A percentile compares a stretch with the other conserved stretches of the same genome.
Evolutionary conservation across 2,113 vertebrate species (phyloP).

Genomic region (Dipodomys spectabilis): DNA sequence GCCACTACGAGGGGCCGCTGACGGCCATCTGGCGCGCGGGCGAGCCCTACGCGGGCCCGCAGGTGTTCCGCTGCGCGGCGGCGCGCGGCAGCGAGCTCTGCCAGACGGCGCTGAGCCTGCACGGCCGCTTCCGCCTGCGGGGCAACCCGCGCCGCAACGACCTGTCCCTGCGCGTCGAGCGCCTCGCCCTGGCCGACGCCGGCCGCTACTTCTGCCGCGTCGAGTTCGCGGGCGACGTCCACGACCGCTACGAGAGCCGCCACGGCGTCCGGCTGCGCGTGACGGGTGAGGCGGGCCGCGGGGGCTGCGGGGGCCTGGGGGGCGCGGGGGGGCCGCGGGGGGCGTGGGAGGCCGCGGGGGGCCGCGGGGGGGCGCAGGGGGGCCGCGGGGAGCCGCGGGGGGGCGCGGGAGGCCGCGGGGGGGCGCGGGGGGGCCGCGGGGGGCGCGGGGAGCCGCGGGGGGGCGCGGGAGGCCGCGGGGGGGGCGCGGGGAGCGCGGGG

Average conservation of each 20-base stretch:
- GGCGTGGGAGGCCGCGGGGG: no score
- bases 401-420: no score
- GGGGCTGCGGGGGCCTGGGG: background rate
- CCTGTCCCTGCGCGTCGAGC: constrained; percentile 93
- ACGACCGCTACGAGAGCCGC: constrained; percentile 93
- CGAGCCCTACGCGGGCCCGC: constrained; percentile 85
- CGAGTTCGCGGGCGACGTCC: constrained; percentile 90
- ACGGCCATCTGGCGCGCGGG: constrained; percentile 92
- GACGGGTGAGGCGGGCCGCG: constrained; percentile 86
- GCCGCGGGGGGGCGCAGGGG: no score
- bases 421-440: rapidly evolving
- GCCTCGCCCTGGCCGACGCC: constrained; percentile 89
- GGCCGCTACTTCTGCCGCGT: constrained; percentile 94
- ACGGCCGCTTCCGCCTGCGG: constrained; percentile 92
- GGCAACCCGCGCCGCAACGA: constrained; percentile 95
- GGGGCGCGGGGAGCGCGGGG: rapidly evolving
- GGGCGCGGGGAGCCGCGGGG: background rate
- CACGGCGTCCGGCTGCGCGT: constrained; percentile 91
- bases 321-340: no score
- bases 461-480: background rate
- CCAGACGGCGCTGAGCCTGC: constrained; percentile 88
- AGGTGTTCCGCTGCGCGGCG: constrained; percentile 92
- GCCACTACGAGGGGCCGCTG: constrained; percentile 90
- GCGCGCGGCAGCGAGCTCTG: constrained; percentile 87
- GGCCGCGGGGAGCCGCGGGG: no score